These are phyloP conservation scores for Pomatorhinus ruficollis DNA, from an alignment of 2,113 vertebrate genomes.

Conservation along the genomic window DNA sequence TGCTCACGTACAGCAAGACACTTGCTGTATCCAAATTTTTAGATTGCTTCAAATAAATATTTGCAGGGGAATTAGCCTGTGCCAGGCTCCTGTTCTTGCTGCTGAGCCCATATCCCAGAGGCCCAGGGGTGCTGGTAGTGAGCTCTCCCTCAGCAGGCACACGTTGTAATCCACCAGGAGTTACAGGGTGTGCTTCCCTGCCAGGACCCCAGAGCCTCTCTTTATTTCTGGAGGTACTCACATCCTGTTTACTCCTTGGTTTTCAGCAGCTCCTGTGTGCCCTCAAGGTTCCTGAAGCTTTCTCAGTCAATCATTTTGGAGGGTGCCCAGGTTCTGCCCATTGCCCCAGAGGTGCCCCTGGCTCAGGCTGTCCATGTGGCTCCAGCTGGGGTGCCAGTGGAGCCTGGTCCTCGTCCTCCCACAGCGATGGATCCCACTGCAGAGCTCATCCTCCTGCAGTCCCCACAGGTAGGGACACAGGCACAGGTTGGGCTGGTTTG, in stretches of 20 bases:
- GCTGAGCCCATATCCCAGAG: background rate
- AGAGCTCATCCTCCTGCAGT: slow-evolving; percentile 83
- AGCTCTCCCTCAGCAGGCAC: background rate
- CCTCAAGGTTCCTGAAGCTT: slow-evolving; percentile 89
- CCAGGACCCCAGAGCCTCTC: background rate
- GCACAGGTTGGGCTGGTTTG: background rate
- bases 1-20: background rate
- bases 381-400: background rate
- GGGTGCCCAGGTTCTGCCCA: slow-evolving; percentile 80
- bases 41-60: background rate
- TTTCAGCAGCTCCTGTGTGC: slow-evolving; percentile 80
- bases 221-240: background rate
- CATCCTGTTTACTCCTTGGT: background rate
- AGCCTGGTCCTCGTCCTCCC: slow-evolving; percentile 74
- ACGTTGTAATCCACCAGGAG: background rate
- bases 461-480: slow-evolving; percentile 77
- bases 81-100: background rate
- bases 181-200: fast-evolving
- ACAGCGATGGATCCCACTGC: slow-evolving; percentile 71
- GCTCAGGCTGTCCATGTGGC: slow-evolving; percentile 59
- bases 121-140: background rate
- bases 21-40: fast-evolving
- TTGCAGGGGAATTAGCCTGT: background rate
- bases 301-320: slow-evolving; percentile 85
- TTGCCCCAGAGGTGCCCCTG: slow-evolving; percentile 71